Conservation (phyloP, 1,140 invertebrate species). For the Pseudobourletiella spinata region DNA sequence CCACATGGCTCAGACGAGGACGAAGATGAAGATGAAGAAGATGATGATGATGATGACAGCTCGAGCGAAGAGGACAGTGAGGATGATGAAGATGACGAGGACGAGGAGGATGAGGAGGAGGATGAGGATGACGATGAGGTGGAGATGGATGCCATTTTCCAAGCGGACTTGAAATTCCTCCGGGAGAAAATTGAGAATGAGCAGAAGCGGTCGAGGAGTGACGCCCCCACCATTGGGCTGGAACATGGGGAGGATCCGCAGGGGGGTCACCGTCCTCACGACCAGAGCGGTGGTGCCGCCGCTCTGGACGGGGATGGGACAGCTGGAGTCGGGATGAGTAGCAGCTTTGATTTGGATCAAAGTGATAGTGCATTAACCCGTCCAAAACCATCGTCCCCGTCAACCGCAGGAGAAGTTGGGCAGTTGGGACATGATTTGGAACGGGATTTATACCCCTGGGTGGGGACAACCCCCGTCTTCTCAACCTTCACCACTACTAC, state of each 20-base stretch:
- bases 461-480: too few relatives aligned
- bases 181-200: not conserved
- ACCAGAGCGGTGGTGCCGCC: too few relatives aligned
- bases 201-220: too few relatives aligned
- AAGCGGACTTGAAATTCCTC: not conserved
- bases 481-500: not conserved
- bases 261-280: too few relatives aligned
- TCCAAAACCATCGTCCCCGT: not conserved
- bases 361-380: not conserved
- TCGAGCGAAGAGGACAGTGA: not conserved
- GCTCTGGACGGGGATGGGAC: too few relatives aligned
- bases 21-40: not conserved
- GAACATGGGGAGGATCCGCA: too few relatives aligned
- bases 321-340: not conserved
- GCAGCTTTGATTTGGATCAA: slow-evolving; percentile 1
- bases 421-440: too few relatives aligned
- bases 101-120: not conserved
- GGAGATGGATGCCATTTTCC: not conserved
- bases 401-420: not conserved
- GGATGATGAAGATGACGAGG: slow-evolving; percentile 1
- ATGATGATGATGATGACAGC: too few relatives aligned
- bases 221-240: too few relatives aligned
- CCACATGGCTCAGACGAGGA: too few relatives aligned
- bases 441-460: too few relatives aligned
- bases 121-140: slow-evolving; percentile 1